A percentile compares a stretch with the other conserved stretches of the same genome.
Conservation (phyloP, 2,888 invertebrate genomes). For the Ceraclea dissimilis region DNA sequence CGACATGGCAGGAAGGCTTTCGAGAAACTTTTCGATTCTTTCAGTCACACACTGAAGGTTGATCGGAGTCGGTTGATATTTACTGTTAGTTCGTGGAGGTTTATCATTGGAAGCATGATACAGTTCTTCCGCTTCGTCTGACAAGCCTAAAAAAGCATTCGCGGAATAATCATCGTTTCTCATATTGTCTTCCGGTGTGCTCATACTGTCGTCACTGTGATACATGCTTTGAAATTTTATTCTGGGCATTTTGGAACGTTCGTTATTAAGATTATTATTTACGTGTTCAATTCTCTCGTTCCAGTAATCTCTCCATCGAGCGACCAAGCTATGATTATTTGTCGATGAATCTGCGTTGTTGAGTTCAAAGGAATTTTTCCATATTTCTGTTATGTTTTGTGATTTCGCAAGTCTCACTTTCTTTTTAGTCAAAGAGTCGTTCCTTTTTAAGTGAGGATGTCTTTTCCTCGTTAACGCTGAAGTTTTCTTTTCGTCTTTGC, state of each 20-base stretch:
- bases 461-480: conserved; percentile 30
- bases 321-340: conserved; percentile 14
- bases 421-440: conserved; percentile 42
- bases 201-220: no score
- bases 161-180: no score
- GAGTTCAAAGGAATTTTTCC: conserved; percentile 18
- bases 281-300: conserved; percentile 34
- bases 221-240: conserved; percentile 7
- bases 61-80: conserved; percentile 15
- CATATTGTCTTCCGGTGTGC: no score
- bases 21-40: conserved; percentile 21
- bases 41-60: conserved; percentile 16
- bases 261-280: no score
- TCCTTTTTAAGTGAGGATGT: conserved; percentile 34
- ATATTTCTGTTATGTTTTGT: conserved; percentile 17
- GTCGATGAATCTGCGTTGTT: conserved; percentile 3
- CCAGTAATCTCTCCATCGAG: conserved; percentile 44
- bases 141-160: no score
- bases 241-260: no score
- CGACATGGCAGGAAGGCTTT: conserved; percentile 15
- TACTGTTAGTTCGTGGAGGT: background rate
- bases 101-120: no score
- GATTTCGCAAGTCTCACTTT: conserved; percentile 35
- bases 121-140: no score
- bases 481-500: conserved; percentile 33